Evolutionary conservation across 2,888 invertebrate genomes (phyloP), one percentile per base, ranked within the genome.

Genomic region (Thereva unica): DNA sequence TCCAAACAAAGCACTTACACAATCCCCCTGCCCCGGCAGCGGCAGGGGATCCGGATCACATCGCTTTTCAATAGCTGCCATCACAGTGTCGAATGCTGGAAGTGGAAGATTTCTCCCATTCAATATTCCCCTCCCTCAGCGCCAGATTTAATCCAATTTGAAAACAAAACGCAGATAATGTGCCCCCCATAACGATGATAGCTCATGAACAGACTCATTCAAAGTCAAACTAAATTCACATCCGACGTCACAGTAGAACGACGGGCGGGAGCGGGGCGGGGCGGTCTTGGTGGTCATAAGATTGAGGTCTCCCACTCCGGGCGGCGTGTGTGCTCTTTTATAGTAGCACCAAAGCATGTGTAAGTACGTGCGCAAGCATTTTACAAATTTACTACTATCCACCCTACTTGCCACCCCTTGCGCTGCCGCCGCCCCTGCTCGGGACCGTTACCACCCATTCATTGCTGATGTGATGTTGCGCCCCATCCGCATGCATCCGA

Each of bases 301-400:
- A n/a, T 7, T 35, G 35, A n/a, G 37, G 34, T 37, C 37, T 7
- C 4, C 8, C 53, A 7, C 53, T 7, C 7, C 38, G 23, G 41
- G 12, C 34, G 37, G 56, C 4, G 34, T 47, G n/a, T 8, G 47
- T 34, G 52, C 52, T 35, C 23, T 52, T 52, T 5, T 34, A 23
- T 10, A 37, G 53, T 38, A 40, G 53, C 9, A 38, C 5, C n/a
- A 53, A 61, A 40, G 61, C 50, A 50, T 50, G 49, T 61, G 61
- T 40, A 61, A 50, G 41, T 50, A 64, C 64, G 54, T 64, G 64
- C 64, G 64, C 64, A 64, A 54, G 54, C 54, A 64, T 54, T 64
- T 64, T 45, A 54, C 54, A 64, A 64, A 55, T 64, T 64, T 64
- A 64, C 64, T 64, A 64, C 54, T 64, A 64, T n/a, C 23, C 38